Conservation (phyloP, 2,888 invertebrate species). For the Drosophila dives region DNA sequence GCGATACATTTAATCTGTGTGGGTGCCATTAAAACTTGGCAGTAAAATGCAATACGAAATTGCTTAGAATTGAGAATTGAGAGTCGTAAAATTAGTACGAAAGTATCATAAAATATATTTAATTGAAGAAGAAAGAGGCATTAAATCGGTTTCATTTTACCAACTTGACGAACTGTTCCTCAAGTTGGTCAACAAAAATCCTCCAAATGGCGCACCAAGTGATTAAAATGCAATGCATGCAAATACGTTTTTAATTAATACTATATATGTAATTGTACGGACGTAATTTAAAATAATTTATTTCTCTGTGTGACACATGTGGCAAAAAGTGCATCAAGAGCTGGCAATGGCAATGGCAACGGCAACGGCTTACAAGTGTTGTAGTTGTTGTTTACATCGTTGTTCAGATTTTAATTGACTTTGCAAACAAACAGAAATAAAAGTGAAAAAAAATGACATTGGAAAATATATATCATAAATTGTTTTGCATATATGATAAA, state of each 20-base stretch:
- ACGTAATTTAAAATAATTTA: constrained; percentile 9
- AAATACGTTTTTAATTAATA: constrained; percentile 76
- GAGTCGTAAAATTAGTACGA: constrained; percentile 33
- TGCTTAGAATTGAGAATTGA: constrained; percentile 9
- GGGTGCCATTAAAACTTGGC: constrained; percentile 41
- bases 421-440: constrained; percentile 57
- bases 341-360: constrained; percentile 21
- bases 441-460: constrained; percentile 11
- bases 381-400: constrained; percentile 63
- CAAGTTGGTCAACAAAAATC: constrained; percentile 40
- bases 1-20: constrained; percentile 16
- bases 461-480: constrained; percentile 29
- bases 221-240: constrained; percentile 72
- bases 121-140: constrained; percentile 32
- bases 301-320: constrained; percentile 41
- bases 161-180: constrained; percentile 38
- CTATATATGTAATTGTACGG: constrained; percentile 11
- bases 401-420: constrained; percentile 75
- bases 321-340: constrained; percentile 50
- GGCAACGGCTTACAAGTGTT: constrained; percentile 43
- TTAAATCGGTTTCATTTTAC: constrained; percentile 41
- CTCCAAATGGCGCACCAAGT: constrained; percentile 44
- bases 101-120: constrained; percentile 41
- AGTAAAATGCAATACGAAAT: constrained; percentile 29
- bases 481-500: constrained; percentile 25